These are phyloP conservation scores for Drosophila orosa DNA, from an alignment of 1,140 invertebrate species.

Conservation along the genomic window DNA sequence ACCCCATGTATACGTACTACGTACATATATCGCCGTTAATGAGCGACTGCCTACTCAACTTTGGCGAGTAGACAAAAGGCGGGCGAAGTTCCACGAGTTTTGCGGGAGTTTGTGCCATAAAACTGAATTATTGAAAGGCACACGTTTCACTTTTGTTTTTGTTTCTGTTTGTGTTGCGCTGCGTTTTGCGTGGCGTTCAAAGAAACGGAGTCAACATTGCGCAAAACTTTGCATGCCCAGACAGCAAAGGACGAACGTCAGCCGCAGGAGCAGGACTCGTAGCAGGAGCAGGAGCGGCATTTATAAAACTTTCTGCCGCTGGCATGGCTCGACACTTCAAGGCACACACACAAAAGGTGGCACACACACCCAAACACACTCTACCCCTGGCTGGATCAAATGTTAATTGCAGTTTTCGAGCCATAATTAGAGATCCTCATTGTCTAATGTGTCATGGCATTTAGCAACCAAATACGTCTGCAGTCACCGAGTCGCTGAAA, in stretches of 20 bases:
- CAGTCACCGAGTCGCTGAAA: constrained; percentile 5
- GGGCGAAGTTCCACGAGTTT: constrained; percentile 25
- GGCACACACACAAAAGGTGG: constrained; percentile 43
- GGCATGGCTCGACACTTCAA: constrained; percentile 71
- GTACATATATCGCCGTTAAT: constrained; percentile 46
- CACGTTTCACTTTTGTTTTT: constrained; percentile 69
- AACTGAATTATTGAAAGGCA: constrained; percentile 70
- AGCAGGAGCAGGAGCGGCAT: constrained; percentile 40
- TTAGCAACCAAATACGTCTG: constrained; percentile 67
- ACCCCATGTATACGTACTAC: neutral
- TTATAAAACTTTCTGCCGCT: constrained; percentile 72
- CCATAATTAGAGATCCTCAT: constrained; percentile 78
- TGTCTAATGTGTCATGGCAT: constrained; percentile 79
- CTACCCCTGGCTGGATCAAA: constrained; percentile 54
- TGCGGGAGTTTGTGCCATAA: constrained; percentile 61
- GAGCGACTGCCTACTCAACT: constrained; percentile 49
- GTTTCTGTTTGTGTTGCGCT: constrained; percentile 52
- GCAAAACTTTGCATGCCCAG: constrained; percentile 46
- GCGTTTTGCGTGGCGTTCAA: constrained; percentile 47
- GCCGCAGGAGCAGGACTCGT: constrained; percentile 15
- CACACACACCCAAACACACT: constrained; percentile 18
- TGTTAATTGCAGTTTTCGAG: constrained; percentile 79
- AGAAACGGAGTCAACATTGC: constrained; percentile 75
- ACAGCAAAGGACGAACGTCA: constrained; percentile 40
- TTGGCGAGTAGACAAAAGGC: constrained; percentile 41